phyloP scores from a whole-genome alignment of 2,113 vertebrate species.

The Notarius lentiginosus region DNA sequence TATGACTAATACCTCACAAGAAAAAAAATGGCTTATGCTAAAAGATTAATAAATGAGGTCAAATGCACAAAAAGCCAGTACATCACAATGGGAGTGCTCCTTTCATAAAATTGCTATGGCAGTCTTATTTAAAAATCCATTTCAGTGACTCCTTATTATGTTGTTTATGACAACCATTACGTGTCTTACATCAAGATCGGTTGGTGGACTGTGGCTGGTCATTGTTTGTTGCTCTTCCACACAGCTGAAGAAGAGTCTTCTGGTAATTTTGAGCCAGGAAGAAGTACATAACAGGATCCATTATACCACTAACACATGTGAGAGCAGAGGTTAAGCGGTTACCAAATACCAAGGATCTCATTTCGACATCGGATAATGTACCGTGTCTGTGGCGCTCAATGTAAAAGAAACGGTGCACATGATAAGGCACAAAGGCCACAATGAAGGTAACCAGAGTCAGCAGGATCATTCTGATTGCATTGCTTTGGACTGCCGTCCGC shows the following conservation, averaged over 20 bases:
- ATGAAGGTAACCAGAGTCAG: constrained; percentile 68
- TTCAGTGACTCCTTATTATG: neutral
- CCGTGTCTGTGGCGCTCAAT: constrained; percentile 42
- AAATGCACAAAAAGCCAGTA: neutral
- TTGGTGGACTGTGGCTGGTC: constrained; percentile 3
- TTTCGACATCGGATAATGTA: constrained; percentile 1
- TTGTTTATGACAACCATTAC: neutral
- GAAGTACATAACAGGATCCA: constrained; percentile 76
- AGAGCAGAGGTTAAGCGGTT: constrained; percentile 72
- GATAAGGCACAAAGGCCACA: constrained; percentile 73
- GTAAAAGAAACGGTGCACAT: constrained; percentile 67
- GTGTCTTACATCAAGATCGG: neutral
- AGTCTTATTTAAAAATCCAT: neutral
- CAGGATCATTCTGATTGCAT: constrained; percentile 68
- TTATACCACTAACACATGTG: constrained; percentile 68
- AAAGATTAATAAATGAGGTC: neutral
- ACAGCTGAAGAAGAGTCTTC: constrained; percentile 55
- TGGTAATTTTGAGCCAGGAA: constrained; percentile 67
- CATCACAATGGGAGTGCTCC: neutral
- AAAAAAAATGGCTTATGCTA: neutral
- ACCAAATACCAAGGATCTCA: constrained; percentile 41
- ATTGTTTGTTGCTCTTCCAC: constrained; percentile 49
- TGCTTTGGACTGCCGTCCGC: constrained; percentile 49
- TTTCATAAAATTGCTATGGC: neutral
- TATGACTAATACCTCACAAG: neutral